Evolutionary conservation across 2,113 vertebrate genomes (phyloP), one percentile per base, ranked within the genome.

Genomic region (Onychostoma macrolepis): DNA sequence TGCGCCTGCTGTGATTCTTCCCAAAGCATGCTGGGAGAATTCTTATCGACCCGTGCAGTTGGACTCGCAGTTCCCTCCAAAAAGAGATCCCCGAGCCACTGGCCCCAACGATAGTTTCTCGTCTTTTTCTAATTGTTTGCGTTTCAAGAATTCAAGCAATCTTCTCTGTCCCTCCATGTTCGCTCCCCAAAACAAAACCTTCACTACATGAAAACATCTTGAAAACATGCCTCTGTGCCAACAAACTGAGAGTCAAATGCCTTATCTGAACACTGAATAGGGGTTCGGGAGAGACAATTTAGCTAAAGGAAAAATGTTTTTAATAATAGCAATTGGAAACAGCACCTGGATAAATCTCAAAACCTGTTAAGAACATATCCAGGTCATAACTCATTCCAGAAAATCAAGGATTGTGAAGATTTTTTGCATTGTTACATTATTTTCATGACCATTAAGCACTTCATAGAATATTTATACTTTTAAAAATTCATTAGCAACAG

Each of bases 41-140:
- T 89, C 92, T 94, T 95, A 94, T 95, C 93, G 85, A 88, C 84
- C 83, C 15, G 77, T 83, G 53, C 92, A 92, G 93, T 93, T 72
- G 90, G 91, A 83, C 91, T 90, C 84, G 15, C 87, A 38, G 89
- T 87, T 82, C 36, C 78, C 77, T 87, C 92, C 91, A 91, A 93
- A 89, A 91, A 89, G 81, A 89, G 12, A 82, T 81, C 91, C 93
- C 92, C 85, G 58, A 89, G 89, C 58, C 6, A 65, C 80, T 28
- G 26, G 12, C 53, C 71, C 67, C 26, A 85, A 72, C 53, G 1
- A 84, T 80, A 45, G 30, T 63, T 85, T 67, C 78, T 43, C n/a
- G 7, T 86, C 56, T 41, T 63, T 76, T 83, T 30, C 67, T 91
- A 85, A 90, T 88, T 92, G 89, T 93, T 94, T 91, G 89, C 89